Evolutionary conservation across 2,797 vertebrate species (phyloP).

Genomic region (Eupleurogrammus muticus): DNA sequence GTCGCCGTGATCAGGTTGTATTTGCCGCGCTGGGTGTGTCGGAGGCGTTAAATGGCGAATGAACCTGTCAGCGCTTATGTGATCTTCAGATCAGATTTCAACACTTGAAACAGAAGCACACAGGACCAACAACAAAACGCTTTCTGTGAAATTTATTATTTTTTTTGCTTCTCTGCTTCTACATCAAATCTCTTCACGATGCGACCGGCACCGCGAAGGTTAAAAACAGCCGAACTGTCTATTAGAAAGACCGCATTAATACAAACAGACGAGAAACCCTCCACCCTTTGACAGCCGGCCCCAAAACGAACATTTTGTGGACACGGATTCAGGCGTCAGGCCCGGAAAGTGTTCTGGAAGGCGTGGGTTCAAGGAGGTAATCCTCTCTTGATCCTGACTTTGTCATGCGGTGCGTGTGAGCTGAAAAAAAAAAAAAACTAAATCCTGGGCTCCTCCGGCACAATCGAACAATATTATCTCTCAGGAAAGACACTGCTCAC

Average conservation of each 20-base stretch:
- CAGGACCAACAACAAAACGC: slow-evolving; percentile 10
- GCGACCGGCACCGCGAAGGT: slow-evolving; percentile 44
- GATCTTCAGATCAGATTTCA: background rate
- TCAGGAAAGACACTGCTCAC: slow-evolving; percentile 21
- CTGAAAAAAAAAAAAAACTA: slow-evolving; percentile 37
- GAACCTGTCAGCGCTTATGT: background rate
- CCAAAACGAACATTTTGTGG: slow-evolving; percentile 12
- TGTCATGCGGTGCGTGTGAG: slow-evolving; percentile 13
- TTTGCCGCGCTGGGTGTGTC: too few relatives aligned
- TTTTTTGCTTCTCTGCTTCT: slow-evolving; percentile 56
- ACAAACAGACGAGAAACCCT: slow-evolving; percentile 39
- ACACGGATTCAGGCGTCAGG: slow-evolving; percentile 11
- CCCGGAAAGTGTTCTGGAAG: too few relatives aligned
- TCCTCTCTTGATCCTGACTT: slow-evolving; percentile 43
- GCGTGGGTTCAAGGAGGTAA: slow-evolving; percentile 36
- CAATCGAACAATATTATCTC: slow-evolving; percentile 28
- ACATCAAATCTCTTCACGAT: slow-evolving; percentile 51
- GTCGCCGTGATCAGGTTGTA: too few relatives aligned
- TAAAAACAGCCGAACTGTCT: slow-evolving; percentile 52
- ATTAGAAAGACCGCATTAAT: slow-evolving; percentile 50
- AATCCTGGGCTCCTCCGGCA: slow-evolving; percentile 12
- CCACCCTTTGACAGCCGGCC: slow-evolving; percentile 15
- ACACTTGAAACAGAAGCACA: slow-evolving; percentile 34
- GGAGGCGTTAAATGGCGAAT: slow-evolving; percentile 10
- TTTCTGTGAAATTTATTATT: slow-evolving; percentile 71